phyloP scores from a whole-genome alignment of 2,797 vertebrate species.

The Sardinella longiceps region DNA sequence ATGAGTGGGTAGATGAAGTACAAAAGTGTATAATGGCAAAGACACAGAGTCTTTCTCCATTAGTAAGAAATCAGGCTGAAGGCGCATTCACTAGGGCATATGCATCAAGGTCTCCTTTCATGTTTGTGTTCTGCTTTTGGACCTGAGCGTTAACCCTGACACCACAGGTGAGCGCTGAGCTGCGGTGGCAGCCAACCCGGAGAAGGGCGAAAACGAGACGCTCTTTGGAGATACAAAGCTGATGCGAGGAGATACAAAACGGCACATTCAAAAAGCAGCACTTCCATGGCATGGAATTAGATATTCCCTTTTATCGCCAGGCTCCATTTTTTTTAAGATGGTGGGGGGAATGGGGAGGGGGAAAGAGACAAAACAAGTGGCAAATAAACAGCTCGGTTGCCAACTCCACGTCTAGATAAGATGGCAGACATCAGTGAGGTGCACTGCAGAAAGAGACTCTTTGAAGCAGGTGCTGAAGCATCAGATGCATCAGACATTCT shows the following conservation, averaged over 20 bases:
- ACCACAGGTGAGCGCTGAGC: conserved; percentile 1
- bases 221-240: conserved; percentile 33
- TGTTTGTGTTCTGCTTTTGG: not conserved
- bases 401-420: conserved; percentile 23
- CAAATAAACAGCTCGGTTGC: conserved; percentile 33
- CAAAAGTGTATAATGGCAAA: not conserved
- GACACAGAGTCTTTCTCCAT: not conserved
- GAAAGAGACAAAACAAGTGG: conserved; percentile 35
- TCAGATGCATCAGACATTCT: not conserved
- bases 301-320: conserved; percentile 45
- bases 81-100: not conserved
- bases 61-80: not conserved
- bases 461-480: conserved; percentile 28
- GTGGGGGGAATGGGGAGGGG: no score
- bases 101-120: not conserved
- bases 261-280: conserved; percentile 31
- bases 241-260: conserved; percentile 41
- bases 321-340: conserved; percentile 23
- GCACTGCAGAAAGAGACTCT: conserved; percentile 26
- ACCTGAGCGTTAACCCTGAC: not conserved
- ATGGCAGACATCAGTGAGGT: conserved; percentile 25
- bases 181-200: conserved; percentile 31
- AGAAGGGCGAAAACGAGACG: conserved; percentile 19
- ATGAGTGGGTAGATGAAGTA: not conserved
- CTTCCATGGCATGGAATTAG: conserved; percentile 29